A percentile compares a stretch with the other conserved stretches of the same genome.
Evolutionary conservation across 2,113 vertebrate species (phyloP).

Genomic region (Tenrec ecaudatus): DNA sequence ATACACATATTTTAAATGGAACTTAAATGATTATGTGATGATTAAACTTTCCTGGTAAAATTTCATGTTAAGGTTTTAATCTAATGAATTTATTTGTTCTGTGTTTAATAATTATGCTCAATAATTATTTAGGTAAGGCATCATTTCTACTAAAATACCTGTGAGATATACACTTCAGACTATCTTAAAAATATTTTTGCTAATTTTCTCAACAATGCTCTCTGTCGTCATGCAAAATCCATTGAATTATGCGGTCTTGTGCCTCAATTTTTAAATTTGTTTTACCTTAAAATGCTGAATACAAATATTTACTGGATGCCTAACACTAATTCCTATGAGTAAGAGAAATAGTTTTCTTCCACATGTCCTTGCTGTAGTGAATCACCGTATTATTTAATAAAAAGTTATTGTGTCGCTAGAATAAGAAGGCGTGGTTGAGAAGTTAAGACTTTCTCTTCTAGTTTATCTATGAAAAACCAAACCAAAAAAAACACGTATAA

Average conservation of each 20-base stretch:
- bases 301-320: neutral
- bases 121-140: neutral
- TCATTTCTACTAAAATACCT: neutral
- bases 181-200: neutral
- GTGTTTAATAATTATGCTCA: neutral
- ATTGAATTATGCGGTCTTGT: neutral
- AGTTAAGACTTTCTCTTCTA: neutral
- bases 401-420: neutral
- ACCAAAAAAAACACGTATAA: neutral
- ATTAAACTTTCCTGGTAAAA: neutral
- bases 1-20: slow-evolving; percentile 9
- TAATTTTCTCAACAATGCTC: neutral
- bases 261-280: neutral
- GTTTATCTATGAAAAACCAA: neutral
- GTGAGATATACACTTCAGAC: neutral
- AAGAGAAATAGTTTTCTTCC: neutral
- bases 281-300: neutral
- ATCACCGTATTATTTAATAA: neutral
- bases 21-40: neutral
- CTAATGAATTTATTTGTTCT: neutral
- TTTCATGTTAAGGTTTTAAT: slow-evolving; percentile 19
- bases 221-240: neutral
- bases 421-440: neutral
- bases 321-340: neutral
- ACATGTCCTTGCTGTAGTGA: neutral